Evolutionary conservation across 2,888 invertebrate genomes (phyloP), one percentile per base, ranked within the genome.

Genomic region (Chromoteleia sp.): DNA sequence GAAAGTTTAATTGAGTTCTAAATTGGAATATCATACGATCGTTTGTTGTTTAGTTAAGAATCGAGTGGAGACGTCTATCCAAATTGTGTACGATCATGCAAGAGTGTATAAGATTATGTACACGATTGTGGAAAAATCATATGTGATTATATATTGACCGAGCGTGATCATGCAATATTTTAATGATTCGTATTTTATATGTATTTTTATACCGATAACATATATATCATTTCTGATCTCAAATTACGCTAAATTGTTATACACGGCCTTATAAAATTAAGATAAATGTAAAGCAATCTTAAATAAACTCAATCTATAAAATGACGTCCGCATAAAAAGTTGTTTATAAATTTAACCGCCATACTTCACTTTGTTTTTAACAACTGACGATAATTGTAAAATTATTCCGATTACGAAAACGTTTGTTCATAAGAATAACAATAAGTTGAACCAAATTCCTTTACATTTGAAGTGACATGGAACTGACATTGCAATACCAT

Each of bases 1-100:
- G 17, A 36, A 33, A 48, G 48, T 71, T 71, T 71, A 59, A 71
- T 59, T 71, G 71, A 71, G 71, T 71, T 71, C 59, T 50, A 71
- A 71, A 59, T 71, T 59, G 50, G 33, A 17, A 5, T 71, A 71
- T 71, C 71, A 4, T 14, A 19, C 19, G 6, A 70, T 58, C 58
- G 14, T 48, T 39, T 50, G 50, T 29, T 71, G 3, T 59, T 48
- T 59, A 50, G 71, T 41, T 52, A 41, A 71, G 19, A 41, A 41
- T 58, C 39, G 14, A 25, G 1, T 15, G 21, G 56, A 21, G 41
- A 68, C 45, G 52, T 30, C 30, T 41, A 50, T 59, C 50, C 25
- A 59, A 71, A 71, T 59, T 59, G 59, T 50, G 50, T 50, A 25
- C 21, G 50, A 48, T 59, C 71, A 71, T 71, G 71, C 71, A 19